Conservation (phyloP, 2,888 invertebrate genomes). For the Aphidius colemani region DNA sequence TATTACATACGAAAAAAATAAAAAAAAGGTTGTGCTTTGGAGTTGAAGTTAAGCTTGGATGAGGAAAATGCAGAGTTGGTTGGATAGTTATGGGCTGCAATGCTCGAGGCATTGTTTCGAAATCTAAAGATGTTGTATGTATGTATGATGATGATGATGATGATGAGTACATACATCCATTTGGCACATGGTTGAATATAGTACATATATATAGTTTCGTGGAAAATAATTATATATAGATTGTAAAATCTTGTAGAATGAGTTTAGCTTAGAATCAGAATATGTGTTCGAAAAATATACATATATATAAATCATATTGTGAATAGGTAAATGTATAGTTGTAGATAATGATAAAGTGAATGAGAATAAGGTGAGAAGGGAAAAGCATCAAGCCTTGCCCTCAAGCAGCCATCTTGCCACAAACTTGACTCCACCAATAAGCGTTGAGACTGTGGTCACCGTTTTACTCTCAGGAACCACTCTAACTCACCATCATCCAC, state of each 20-base stretch:
- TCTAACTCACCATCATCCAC: constrained; percentile 26
- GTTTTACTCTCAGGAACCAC: constrained; percentile 46
- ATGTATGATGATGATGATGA: constrained; percentile 31
- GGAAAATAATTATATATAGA: constrained; percentile 6
- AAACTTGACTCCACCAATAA: constrained; percentile 61
- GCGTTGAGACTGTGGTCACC: constrained; percentile 60
- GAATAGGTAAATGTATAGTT: constrained; percentile 34
- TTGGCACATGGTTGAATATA: constrained; percentile 47
- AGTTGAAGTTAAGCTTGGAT: constrained; percentile 31
- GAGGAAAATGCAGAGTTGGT: constrained; percentile 35
- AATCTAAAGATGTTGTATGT: constrained; percentile 28
- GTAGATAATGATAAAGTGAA: constrained; percentile 28
- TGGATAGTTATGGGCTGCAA: constrained; percentile 40
- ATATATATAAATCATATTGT: constrained; percentile 50
- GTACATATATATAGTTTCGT: constrained; percentile 8
- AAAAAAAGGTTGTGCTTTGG: constrained; percentile 29
- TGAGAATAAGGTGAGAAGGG: constrained; percentile 32
- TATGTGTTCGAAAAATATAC: constrained; percentile 18
- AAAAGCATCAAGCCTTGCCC: constrained; percentile 25
- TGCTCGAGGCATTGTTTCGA: constrained; percentile 55
- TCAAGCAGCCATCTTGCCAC: constrained; percentile 60
- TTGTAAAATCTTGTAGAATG: constrained; percentile 6
- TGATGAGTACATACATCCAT: constrained; percentile 52
- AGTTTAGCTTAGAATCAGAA: too few species aligned
- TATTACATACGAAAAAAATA: constrained; percentile 9